Base-by-base conservation (phyloP, 2,888 invertebrate genomes). In the Andrena camellia region DNA sequence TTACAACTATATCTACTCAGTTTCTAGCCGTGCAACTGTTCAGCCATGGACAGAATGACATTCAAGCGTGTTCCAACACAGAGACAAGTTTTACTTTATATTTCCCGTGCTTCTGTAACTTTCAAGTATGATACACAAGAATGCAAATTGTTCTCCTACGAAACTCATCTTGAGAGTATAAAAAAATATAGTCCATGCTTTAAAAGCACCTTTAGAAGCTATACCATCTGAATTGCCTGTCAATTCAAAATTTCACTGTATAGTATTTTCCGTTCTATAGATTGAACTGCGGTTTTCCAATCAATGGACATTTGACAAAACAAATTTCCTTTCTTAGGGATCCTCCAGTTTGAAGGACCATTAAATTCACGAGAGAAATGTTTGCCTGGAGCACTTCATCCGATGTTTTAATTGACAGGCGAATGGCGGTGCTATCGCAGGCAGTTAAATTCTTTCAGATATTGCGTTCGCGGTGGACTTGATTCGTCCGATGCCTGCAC, bases 21-120 rank as follows among this genome's bases (percentile, higher is more conserved):
- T n/a, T 20, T 4, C 48, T 64, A 48, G 29, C 48, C 17, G 20
- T 20, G 42, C 70, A 6, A 7, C 42, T n/a, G 29, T 50, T 29
- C 10, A 10, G 8, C 50, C 48, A 10, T 66, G 50, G 50, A 66
- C 66, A 66, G 50, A 66, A 66, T 50, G 66, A 66, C 29, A n/a
- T 29, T 50, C 50, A 26, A 10, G n/a, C n/a, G n/a, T 29, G 26
- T 29, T 48, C 42, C 64, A 26, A 42, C 64, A 17, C 17, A 26
- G 42, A 64, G 26, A 26, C 13, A 64, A 17, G 42, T 48, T 42
- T 50, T 20, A 29, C 29, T 23, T 67, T 67, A 48, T 52, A 67
- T 20, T 50, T 52, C n/a, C 31, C n/a, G 31, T 29, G 20, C 20
- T 20, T 54, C 20, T 54, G 20, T 54, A 20, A 54, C 20, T 54